These are phyloP conservation scores for Napeogenes inachia DNA, from an alignment of 2,888 invertebrate genomes.

Conservation along the genomic window DNA sequence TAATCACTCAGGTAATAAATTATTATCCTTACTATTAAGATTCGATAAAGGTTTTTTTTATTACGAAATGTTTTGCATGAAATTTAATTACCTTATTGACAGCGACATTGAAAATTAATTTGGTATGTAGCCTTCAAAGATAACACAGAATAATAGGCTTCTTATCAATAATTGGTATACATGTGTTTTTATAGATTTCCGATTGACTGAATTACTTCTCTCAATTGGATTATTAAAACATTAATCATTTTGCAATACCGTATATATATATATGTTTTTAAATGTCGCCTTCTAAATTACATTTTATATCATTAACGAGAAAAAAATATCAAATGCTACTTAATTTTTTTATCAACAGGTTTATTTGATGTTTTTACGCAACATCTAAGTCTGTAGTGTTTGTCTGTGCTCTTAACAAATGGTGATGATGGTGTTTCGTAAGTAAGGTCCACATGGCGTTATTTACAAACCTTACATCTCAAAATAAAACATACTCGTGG, in stretches of 20 bases:
- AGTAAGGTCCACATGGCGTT: not conserved
- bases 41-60: not conserved
- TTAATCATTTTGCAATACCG: too few species aligned
- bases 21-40: too few species aligned
- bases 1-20: too few species aligned
- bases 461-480: not conserved
- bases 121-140: not conserved
- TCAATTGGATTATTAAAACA: not conserved
- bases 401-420: not conserved
- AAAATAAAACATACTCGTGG: not conserved
- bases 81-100: not conserved
- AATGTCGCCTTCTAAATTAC: not conserved
- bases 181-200: not conserved
- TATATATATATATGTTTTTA: not conserved
- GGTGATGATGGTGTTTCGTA: not conserved
- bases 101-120: conserved; percentile 1
- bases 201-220: not conserved
- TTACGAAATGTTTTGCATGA: not conserved
- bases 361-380: too few species aligned
- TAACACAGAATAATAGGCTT: not conserved
- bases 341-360: conserved; percentile 1
- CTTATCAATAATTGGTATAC: not conserved
- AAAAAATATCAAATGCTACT: not conserved
- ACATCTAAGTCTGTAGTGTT: not conserved
- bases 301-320: not conserved